Conservation (phyloP, 2,888 invertebrate species). For the Aspidiotus rigidus region DNA sequence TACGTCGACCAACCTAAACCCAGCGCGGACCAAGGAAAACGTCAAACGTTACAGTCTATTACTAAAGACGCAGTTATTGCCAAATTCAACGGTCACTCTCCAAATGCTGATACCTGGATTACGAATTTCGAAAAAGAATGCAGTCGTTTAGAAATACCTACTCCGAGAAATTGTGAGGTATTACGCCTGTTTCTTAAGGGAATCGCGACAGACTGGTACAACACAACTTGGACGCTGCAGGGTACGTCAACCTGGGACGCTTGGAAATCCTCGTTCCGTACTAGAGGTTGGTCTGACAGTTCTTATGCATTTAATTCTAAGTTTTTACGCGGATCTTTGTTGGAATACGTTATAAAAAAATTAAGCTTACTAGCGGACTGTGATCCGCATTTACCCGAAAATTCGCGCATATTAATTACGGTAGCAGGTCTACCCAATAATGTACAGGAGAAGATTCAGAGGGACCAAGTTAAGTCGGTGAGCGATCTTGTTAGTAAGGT, state of each 20-base stretch:
- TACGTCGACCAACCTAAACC: no score
- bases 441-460: neutral
- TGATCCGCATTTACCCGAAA: neutral
- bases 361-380: neutral
- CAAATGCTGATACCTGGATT: conserved; percentile 8
- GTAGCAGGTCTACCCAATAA: neutral
- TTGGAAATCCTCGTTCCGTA: conserved; percentile 1
- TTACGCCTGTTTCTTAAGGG: conserved; percentile 1
- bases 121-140: conserved; percentile 3
- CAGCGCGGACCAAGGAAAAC: neutral
- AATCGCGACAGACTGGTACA: conserved; percentile 9
- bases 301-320: no score
- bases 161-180: no score
- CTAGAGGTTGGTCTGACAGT: neutral
- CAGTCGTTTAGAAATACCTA: conserved; percentile 1
- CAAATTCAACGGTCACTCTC: neutral
- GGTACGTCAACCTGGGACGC: neutral
- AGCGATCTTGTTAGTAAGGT: neutral
- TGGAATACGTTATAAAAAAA: conserved; percentile 5
- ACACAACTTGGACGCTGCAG: conserved; percentile 3
- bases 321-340: neutral
- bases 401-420: neutral
- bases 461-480: neutral
- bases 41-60: conserved; percentile 2
- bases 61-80: conserved; percentile 2